These are phyloP conservation scores for Euglossa dilemma DNA, from an alignment of 1,140 invertebrate species.

Conservation along the genomic window DNA sequence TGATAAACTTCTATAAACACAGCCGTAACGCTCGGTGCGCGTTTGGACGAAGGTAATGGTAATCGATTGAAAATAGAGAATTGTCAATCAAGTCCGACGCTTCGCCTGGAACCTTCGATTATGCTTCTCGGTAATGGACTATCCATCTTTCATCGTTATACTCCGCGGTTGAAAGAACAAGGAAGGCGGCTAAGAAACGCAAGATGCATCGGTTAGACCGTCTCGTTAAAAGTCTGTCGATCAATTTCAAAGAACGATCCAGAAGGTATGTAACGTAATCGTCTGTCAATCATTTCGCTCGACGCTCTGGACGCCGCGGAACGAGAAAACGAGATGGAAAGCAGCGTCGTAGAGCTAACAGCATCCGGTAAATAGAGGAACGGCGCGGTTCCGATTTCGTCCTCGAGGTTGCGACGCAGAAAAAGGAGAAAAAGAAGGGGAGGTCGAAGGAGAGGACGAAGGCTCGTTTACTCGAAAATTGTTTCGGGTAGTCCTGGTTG, in stretches of 20 bases:
- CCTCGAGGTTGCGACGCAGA: too few species aligned
- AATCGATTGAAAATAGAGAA: background rate
- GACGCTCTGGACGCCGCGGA: background rate
- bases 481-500: constrained; percentile 41
- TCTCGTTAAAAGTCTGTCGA: background rate
- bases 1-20: background rate
- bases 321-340: too few species aligned
- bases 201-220: background rate
- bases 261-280: too few species aligned
- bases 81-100: background rate
- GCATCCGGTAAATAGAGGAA: too few species aligned
- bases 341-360: background rate
- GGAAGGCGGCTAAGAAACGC: background rate
- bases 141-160: background rate
- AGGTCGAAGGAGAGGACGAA: background rate
- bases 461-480: constrained; percentile 56
- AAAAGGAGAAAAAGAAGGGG: too few species aligned
- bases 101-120: background rate
- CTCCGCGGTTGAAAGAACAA: background rate
- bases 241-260: background rate
- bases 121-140: background rate
- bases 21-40: background rate
- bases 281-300: background rate
- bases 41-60: background rate
- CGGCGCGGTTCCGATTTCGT: too few species aligned